Base-by-base conservation (phyloP, 2,888 invertebrate genomes). In the Pilophorus perplexus region DNA sequence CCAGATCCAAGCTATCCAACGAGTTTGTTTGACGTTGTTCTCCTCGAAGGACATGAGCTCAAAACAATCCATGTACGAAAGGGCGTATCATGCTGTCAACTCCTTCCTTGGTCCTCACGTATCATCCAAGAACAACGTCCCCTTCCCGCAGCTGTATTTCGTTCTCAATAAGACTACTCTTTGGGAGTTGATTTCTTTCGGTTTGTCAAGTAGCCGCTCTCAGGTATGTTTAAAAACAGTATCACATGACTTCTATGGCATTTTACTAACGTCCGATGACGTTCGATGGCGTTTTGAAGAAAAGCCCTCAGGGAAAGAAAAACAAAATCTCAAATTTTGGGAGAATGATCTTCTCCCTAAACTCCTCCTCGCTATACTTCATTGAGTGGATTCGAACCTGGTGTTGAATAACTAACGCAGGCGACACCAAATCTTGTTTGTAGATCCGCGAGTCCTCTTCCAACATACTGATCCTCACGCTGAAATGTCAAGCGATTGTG, bases 131-230 rank as follows among this genome's bases (percentile, higher is more conserved):
- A 8, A 54, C 40, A 20, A 60, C 52, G 62, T 69, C 37, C 69
- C 69, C 10, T 67, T 69, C 23, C 68, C 67, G 2, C 38, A 50
- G 42, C 42, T 71, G 28, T 80, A 86, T 74, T 73, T 87, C 40
- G 50, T 71, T 8, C 78, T 83, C 67, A 81, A 84, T 69, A 78
- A 83, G 14, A 79, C 79, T 44, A 76, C 87, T 55, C 73, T 88
- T 57, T 82, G 80, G 1, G 86, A 87, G 78, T 83, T 87, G 33
- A 81, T 84, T 68, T 81, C 82, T 71, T 83, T 84, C 74, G 87
- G 87, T 46, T 73, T 84, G 10, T 79, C 78, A 20, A 46, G 28
- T 37, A 46, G n/a, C 6, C 46, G 57, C 37, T 40, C 16, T n/a
- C 38, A 57, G 55, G 66, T 66, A 22, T n/a, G 38, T 54, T 14